These are phyloP conservation scores for Meda fulgida DNA, from an alignment of 2,797 vertebrate species.

Conservation along the genomic window DNA sequence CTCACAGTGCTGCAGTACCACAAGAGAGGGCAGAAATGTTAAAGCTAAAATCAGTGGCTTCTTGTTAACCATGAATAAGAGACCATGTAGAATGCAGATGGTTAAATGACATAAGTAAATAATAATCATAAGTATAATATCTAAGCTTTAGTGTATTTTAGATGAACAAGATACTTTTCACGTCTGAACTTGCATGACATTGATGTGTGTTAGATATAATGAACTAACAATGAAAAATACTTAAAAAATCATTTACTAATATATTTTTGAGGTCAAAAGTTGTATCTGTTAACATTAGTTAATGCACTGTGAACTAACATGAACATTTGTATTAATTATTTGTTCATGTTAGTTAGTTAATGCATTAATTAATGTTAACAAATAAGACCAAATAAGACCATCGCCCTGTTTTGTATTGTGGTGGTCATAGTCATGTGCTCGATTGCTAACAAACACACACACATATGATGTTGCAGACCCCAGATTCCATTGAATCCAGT, in stretches of 20 bases:
- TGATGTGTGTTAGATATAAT: neutral
- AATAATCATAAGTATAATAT: neutral
- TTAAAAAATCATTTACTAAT: too few species aligned
- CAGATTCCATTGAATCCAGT: slow-evolving; percentile 43
- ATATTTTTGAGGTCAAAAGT: too few species aligned
- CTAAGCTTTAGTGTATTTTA: neutral
- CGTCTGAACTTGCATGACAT: too few species aligned
- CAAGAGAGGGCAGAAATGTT: neutral
- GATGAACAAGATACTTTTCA: neutral
- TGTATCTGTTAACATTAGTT: neutral
- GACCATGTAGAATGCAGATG: neutral
- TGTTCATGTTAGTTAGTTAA: neutral
- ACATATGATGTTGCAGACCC: slow-evolving; percentile 56
- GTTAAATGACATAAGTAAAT: neutral
- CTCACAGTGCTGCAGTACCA: slow-evolving; percentile 5
- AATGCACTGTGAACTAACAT: neutral
- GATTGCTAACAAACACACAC: neutral
- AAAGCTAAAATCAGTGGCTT: neutral
- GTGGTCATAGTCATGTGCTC: slow-evolving; percentile 30
- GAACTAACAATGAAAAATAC: too few species aligned
- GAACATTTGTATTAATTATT: too few species aligned
- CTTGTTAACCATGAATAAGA: neutral
- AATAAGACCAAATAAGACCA: neutral
- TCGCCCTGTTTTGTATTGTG: neutral
- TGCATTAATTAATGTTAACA: neutral